Evolutionary conservation across 2,888 invertebrate species (phyloP).

Genomic region (Patella ulyssiponensis): DNA sequence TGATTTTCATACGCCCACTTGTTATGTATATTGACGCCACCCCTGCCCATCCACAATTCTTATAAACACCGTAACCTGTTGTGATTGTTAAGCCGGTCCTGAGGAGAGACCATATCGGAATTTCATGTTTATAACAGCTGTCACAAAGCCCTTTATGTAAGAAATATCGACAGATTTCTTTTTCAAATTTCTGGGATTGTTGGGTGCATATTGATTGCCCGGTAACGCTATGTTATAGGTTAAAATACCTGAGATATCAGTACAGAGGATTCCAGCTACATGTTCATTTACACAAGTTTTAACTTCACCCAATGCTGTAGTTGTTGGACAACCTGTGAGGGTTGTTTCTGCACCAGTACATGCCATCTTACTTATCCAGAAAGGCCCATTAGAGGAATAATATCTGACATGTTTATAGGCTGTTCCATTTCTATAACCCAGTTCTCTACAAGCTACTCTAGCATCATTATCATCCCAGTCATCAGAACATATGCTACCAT

Average conservation of each 20-base stretch:
- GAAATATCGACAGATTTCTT: no score
- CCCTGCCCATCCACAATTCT: no score
- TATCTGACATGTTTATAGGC: conserved; percentile 59
- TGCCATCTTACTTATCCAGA: conserved; percentile 75
- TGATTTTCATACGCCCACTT: no score
- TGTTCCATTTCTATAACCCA: conserved; percentile 55
- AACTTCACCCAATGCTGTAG: conserved; percentile 45
- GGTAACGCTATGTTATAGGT: no score
- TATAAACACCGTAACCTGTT: no score
- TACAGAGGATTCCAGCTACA: conserved; percentile 60
- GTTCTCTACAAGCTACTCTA: conserved; percentile 53
- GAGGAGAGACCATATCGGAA: no score
- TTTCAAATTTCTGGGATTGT: no score
- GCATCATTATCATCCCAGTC: conserved; percentile 60
- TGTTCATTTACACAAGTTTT: conserved; percentile 38
- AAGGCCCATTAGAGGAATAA: conserved; percentile 70
- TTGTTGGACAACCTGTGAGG: conserved; percentile 49
- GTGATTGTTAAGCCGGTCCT: no score
- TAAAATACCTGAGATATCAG: conserved; percentile 46
- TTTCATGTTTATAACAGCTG: no score
- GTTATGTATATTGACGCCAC: no score
- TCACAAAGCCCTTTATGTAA: no score
- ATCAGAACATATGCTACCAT: conserved; percentile 57
- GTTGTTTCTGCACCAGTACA: conserved; percentile 55
- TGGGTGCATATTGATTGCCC: no score